Conservation (phyloP, 2,797 vertebrate genomes). For the Tapera naevia region DNA sequence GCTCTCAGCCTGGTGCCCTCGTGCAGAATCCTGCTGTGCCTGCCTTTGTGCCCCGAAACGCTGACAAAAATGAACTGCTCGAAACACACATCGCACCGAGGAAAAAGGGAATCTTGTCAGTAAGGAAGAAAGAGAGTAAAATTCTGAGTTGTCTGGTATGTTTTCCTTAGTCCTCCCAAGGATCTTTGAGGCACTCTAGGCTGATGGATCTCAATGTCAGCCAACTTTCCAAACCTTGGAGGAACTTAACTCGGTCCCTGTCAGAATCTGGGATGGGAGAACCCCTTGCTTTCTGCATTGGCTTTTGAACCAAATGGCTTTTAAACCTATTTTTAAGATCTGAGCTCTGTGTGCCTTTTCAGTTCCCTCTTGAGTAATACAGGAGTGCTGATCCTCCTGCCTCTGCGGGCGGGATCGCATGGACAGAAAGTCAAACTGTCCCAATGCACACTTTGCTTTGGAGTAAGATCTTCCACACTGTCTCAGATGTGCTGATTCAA, state of each 20-base stretch:
- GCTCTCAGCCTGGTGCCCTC: neutral
- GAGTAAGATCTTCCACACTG: neutral
- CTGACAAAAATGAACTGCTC: neutral
- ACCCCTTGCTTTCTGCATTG: neutral
- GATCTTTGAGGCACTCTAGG: neutral
- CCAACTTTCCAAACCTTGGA: neutral
- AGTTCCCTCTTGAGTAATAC: neutral
- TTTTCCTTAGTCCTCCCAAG: neutral
- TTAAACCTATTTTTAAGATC: slow-evolving; percentile 28
- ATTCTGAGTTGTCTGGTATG: neutral
- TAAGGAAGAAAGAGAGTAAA: neutral
- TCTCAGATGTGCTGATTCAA: slow-evolving; percentile 44
- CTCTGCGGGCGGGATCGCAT: neutral
- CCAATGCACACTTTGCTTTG: slow-evolving; percentile 4
- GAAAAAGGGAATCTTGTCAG: neutral
- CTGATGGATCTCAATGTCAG: neutral
- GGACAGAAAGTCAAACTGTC: neutral
- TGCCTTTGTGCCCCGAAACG: neutral
- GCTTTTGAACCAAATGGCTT: slow-evolving; percentile 14
- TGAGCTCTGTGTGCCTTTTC: slow-evolving; percentile 9
- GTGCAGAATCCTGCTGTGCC: neutral
- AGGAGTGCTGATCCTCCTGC: neutral
- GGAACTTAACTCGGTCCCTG: neutral
- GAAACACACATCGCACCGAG: fast-evolving
- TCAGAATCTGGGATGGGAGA: neutral